Conservation (phyloP, 2,797 vertebrate genomes). For the Salmo trutta region DNA sequence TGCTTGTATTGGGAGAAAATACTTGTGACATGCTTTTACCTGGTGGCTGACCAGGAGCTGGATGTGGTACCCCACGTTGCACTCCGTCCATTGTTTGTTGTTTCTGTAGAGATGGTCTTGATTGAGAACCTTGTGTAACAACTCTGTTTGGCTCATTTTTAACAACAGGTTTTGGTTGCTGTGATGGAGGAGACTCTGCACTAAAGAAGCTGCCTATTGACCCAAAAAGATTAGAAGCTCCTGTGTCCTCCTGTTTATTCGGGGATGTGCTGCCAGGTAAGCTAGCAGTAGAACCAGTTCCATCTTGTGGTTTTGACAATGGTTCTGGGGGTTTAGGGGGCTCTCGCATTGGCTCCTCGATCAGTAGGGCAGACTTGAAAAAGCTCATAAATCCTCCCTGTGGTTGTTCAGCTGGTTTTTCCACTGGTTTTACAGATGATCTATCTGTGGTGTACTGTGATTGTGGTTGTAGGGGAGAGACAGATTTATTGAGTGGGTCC, state of each 20-base stretch:
- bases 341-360: constrained; percentile 70
- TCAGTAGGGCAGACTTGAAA: constrained; percentile 83
- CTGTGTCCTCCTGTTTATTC: constrained; percentile 71
- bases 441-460: constrained; percentile 43
- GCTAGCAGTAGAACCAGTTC: constrained; percentile 46
- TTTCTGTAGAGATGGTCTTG: constrained; percentile 62
- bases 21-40: constrained; percentile 61
- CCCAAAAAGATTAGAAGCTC: constrained; percentile 83
- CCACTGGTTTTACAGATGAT: constrained; percentile 35
- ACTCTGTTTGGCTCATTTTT: background rate
- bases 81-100: constrained; percentile 58
- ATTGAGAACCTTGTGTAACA: constrained; percentile 48
- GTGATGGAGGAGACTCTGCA: constrained; percentile 67
- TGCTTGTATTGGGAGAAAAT: constrained; percentile 45
- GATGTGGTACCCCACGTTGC: constrained; percentile 40
- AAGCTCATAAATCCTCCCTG: constrained; percentile 83
- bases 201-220: constrained; percentile 86
- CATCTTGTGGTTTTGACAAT: constrained; percentile 47
- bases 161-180: constrained; percentile 54
- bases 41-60: constrained; percentile 41
- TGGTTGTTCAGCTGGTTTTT: constrained; percentile 70
- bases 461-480: constrained; percentile 15
- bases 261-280: constrained; percentile 39
- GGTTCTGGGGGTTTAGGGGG: constrained; percentile 43
- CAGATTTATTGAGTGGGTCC: constrained; percentile 67